Conservation (phyloP, 2,888 invertebrate genomes). For the Vanessa cardui region DNA sequence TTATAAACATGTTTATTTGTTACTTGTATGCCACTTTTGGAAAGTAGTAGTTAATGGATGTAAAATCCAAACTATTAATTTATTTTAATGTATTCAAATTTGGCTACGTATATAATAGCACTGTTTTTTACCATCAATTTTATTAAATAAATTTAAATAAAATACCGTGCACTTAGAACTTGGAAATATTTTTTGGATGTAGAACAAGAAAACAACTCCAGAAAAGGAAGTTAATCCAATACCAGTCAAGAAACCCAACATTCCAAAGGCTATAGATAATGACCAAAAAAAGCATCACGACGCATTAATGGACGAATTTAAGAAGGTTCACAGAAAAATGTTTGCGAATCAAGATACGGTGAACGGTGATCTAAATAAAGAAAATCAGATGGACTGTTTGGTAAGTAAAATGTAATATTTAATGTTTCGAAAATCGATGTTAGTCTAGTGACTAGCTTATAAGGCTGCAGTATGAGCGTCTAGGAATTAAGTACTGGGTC, state of each 20-base stretch:
- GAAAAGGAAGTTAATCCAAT: slow-evolving; percentile 52
- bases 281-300: slow-evolving; percentile 87
- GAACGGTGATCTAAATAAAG: slow-evolving; percentile 41
- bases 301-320: slow-evolving; percentile 94
- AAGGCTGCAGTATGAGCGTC: too few relatives aligned
- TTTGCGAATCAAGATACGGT: slow-evolving; percentile 80
- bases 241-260: slow-evolving; percentile 60
- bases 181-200: slow-evolving; percentile 20
- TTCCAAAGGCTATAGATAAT: slow-evolving; percentile 76
- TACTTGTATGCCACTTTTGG: too few relatives aligned
- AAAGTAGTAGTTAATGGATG: too few relatives aligned
- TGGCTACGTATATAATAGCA: too few relatives aligned
- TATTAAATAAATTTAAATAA: not conserved
- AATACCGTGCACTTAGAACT: not conserved
- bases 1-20: too few relatives aligned
- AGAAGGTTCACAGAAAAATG: slow-evolving; percentile 94
- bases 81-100: too few relatives aligned
- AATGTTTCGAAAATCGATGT: too few relatives aligned
- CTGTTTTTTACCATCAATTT: not conserved
- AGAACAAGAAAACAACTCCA: slow-evolving; percentile 67
- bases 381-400: slow-evolving; percentile 48
- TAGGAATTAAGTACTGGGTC: too few relatives aligned
- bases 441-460: too few relatives aligned
- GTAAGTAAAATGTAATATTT: slow-evolving; percentile 49
- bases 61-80: too few relatives aligned